Conservation (phyloP, 2,888 invertebrate genomes). For the Chirona hameri region DNA sequence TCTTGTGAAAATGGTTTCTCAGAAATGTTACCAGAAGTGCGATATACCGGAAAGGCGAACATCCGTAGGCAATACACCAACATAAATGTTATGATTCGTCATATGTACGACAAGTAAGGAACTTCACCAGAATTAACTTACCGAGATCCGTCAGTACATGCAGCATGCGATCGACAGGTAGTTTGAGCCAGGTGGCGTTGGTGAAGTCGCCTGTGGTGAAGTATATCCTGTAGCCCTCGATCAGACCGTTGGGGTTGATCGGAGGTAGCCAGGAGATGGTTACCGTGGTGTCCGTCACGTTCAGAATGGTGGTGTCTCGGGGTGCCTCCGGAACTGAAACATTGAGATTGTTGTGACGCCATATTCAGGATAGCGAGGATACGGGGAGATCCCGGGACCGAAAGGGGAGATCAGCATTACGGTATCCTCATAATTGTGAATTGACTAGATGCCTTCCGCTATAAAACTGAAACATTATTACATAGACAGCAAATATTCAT, state of each 20-base stretch:
- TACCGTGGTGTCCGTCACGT: constrained; percentile 70
- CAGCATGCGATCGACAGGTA: not conserved
- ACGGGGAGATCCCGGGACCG: no score
- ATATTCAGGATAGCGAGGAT: no score
- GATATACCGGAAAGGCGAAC: no score
- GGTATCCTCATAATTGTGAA: no score
- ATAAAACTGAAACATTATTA: no score
- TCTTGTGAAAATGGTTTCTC: no score
- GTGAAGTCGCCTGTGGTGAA: constrained; percentile 66
- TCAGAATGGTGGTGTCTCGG: constrained; percentile 70
- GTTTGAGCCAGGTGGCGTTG: constrained; percentile 52
- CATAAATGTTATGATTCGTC: not conserved
- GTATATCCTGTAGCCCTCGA: constrained; percentile 65
- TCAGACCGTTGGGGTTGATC: constrained; percentile 64
- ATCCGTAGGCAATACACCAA: not conserved
- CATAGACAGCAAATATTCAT: no score
- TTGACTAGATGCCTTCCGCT: no score
- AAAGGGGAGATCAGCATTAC: no score
- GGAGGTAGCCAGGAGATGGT: constrained; percentile 77
- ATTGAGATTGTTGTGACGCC: not conserved
- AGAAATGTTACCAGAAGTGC: no score
- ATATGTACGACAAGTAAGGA: not conserved
- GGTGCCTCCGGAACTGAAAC: constrained; percentile 71
- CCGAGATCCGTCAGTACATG: not conserved
- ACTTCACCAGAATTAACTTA: not conserved